Evolutionary conservation across 2,888 invertebrate species (phyloP).

Genomic region (Vannuccia rotundouncinata): DNA sequence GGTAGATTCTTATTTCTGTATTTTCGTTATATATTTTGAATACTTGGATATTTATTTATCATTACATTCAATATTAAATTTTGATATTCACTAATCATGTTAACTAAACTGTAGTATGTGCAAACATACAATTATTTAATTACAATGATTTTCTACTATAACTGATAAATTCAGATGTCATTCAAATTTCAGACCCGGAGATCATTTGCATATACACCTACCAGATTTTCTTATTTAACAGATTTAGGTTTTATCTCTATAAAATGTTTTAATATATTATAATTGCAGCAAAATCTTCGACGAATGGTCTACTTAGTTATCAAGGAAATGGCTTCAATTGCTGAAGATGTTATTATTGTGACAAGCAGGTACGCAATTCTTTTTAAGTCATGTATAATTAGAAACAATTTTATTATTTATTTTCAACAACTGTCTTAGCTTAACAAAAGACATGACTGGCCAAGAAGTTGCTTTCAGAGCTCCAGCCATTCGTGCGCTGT

Average conservation of each 20-base stretch:
- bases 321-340: constrained; percentile 80
- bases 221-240: too few species aligned
- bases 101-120: too few species aligned
- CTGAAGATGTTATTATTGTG: constrained; percentile 98
- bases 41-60: constrained; percentile 18
- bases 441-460: constrained; percentile 95
- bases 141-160: too few species aligned
- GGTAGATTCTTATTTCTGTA: constrained; percentile 39
- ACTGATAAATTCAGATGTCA: too few species aligned
- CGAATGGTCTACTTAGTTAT: constrained; percentile 87
- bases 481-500: constrained; percentile 90
- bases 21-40: not conserved
- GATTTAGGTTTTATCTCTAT: too few species aligned
- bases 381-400: not conserved
- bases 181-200: too few species aligned
- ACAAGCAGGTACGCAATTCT: constrained; percentile 61
- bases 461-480: constrained; percentile 83
- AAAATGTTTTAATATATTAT: too few species aligned
- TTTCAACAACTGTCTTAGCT: constrained; percentile 62
- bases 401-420: not conserved
- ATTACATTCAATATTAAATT: too few species aligned
- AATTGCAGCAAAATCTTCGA: constrained; percentile 65
- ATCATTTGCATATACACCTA: too few species aligned
- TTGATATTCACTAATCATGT: too few species aligned
- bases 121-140: too few species aligned